phyloP scores from a whole-genome alignment of 2,797 vertebrate species.

The Trematomus bernacchii region DNA sequence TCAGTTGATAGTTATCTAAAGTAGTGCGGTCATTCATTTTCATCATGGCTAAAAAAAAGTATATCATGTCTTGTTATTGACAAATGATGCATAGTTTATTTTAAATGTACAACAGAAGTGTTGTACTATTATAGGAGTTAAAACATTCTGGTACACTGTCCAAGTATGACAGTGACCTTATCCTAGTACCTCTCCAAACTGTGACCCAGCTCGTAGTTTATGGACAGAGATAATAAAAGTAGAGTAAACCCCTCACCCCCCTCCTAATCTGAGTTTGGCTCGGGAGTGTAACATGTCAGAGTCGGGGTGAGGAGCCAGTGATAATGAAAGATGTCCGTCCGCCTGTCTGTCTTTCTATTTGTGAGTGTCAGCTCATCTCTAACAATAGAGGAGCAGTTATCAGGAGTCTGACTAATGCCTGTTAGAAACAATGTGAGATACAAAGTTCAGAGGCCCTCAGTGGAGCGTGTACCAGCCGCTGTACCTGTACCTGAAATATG shows the following conservation, averaged over 20 bases:
- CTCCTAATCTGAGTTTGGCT: conserved; percentile 50
- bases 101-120: not conserved
- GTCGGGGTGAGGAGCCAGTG: conserved; percentile 31
- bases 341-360: conserved; percentile 55
- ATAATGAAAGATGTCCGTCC: conserved; percentile 66
- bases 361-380: conserved; percentile 64
- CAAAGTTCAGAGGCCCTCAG: conserved; percentile 41
- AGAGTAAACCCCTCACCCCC: conserved; percentile 25
- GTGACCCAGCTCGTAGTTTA: conserved; percentile 35
- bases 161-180: not conserved
- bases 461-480: conserved; percentile 39
- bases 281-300: conserved; percentile 26
- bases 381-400: conserved; percentile 80
- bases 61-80: conserved; percentile 18
- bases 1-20: not conserved
- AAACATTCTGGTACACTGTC: conserved; percentile 8
- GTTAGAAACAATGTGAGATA: conserved; percentile 54
- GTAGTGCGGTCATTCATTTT: not conserved
- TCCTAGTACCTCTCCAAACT: conserved; percentile 23
- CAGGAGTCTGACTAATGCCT: conserved; percentile 62
- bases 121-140: conserved; percentile 10
- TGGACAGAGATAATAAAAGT: conserved; percentile 30
- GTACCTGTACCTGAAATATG: not conserved
- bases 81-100: not conserved
- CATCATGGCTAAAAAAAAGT: not conserved